Evolutionary conservation across 2,888 invertebrate genomes (phyloP), one percentile per base, ranked within the genome.

Genomic region (Cancer borealis): DNA sequence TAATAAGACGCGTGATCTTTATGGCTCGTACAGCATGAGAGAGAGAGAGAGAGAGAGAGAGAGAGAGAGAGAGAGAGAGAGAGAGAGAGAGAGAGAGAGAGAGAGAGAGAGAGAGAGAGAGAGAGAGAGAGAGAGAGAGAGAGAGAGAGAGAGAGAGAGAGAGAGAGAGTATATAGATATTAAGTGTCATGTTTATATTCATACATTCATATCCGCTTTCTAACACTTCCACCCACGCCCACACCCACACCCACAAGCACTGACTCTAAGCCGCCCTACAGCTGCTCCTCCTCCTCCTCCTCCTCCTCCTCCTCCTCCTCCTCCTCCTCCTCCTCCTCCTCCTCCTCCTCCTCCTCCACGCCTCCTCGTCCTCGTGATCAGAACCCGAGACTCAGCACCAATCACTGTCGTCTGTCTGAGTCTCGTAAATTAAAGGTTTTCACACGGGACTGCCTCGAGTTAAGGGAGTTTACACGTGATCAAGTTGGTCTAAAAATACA

Each of bases 31-130:
- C 12, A 54, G 14, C 10, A 54, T 17, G 60, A 66, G 60, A 66
- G 60, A 66, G 12, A 66, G 60, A 66, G 60, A 60, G 60, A 60
- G 60, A 60, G 60, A 60, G 60, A 60, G 60, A 60, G 60, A 60
- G 60, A 60, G 60, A 60, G 60, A 60, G 60, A 60, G 60, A 66
- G 60, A 66, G 66, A 66, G 66, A 66, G 66, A 66, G 66, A 45
- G 88, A 88, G 88, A 88, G 88, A 88, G 88, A 88, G 88, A 88
- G 88, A 88, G 88, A 88, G 88, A 88, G 88, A 88, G 88, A 88
- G 88, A 84, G 88, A 88, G 88, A 88, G 88, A 88, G 88, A 88
- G 88, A 88, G 88, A 88, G 88, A 88, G 88, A 88, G 88, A 88
- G 88, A 88, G 88, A 88, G 88, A 88, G 39, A 88, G 10, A 88